A percentile compares a stretch with the other conserved stretches of the same genome.
Conservation (phyloP, 2,797 vertebrate species). For the Brachyrhaphis roseni region DNA sequence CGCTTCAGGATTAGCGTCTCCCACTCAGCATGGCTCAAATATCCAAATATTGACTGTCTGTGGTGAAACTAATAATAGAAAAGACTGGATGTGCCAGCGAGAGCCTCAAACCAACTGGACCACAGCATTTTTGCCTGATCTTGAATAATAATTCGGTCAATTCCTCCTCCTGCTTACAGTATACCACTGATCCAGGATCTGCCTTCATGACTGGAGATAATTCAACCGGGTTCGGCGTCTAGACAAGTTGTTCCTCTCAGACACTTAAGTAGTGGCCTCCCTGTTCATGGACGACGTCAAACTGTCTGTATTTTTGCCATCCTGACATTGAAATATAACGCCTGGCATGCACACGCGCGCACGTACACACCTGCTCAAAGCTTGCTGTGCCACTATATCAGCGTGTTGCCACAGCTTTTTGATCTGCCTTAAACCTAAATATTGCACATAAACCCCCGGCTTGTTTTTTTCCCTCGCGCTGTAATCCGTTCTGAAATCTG, state of each 20-base stretch:
- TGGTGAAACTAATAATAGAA: conserved; percentile 39
- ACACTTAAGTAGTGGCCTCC: conserved; percentile 15
- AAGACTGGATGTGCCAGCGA: background rate
- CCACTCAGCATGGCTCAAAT: conserved; percentile 69
- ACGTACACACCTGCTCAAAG: conserved; percentile 16
- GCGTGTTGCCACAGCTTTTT: conserved; percentile 23
- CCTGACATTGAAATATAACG: conserved; percentile 16
- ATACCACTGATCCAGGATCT: conserved; percentile 34
- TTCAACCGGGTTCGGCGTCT: conserved; percentile 15
- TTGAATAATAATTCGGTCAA: background rate
- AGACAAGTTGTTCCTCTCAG: conserved; percentile 36
- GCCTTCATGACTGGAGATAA: conserved; percentile 16
- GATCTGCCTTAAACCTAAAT: conserved; percentile 45
- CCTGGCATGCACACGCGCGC: conserved; percentile 11
- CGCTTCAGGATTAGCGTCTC: conserved; percentile 61
- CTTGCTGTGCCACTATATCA: conserved; percentile 22
- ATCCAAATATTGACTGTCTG: conserved; percentile 50
- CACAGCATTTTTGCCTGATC: background rate
- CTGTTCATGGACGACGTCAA: conserved; percentile 2
- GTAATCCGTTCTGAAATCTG: conserved; percentile 37
- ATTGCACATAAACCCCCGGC: conserved; percentile 32
- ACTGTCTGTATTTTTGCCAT: conserved; percentile 12
- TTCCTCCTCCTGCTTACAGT: conserved; percentile 13
- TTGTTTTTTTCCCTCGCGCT: background rate
- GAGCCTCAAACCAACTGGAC: conserved; percentile 10